Base-by-base conservation (phyloP, 2,797 vertebrate species). In the Huso huso region DNA sequence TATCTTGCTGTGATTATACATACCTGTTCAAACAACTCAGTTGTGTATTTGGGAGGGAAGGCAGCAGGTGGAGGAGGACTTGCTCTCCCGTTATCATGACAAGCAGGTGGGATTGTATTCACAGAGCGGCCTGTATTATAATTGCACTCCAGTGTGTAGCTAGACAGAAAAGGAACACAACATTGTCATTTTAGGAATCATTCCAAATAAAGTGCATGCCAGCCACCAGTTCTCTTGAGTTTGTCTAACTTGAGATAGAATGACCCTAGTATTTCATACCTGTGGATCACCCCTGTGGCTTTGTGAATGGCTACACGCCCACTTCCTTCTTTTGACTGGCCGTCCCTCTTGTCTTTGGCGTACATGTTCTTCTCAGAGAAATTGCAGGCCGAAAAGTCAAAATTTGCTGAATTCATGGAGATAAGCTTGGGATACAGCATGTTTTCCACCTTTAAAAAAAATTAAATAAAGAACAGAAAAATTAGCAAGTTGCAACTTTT, bases 361-460 rank as follows among this genome's bases (percentile, higher is more conserved):
- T 99, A 99, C 96, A 99, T 98, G 84, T 97, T 99, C 86, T 96
- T 98, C 85, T 99, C 95, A 0, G 96, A 97, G 83, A 99, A 99
- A 82, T 98, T 98, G 71, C 96, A 99, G 73, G 93, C 94, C 78
- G 76, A 79, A 84, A 99, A 98, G 77, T 99, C 96, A 51, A 99
- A 99, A 83, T 99, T 90, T 55, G 96, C 92, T 0, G 92, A 96
- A 81, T 99, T 98, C 71, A 99, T 69, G 10, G 96, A 92, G 65
- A 98, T 95, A 72, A 98, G 91, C 73, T 93, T 94, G 0, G 96
- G 94, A 74, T 95, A 99, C 51, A 99, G 81, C 93, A 98, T 87
- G 82, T 95, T 99, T 84, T 98, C 96, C 48, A 98, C 94, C 96
- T 99, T 80, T 15, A n/a, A 48, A 0, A 11, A 4, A 37, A 4